A percentile compares a stretch with the other conserved stretches of the same genome.
These are phyloP conservation scores for Hymenopus coronatus DNA, from an alignment of 2,888 invertebrate species.

Conservation along the genomic window DNA sequence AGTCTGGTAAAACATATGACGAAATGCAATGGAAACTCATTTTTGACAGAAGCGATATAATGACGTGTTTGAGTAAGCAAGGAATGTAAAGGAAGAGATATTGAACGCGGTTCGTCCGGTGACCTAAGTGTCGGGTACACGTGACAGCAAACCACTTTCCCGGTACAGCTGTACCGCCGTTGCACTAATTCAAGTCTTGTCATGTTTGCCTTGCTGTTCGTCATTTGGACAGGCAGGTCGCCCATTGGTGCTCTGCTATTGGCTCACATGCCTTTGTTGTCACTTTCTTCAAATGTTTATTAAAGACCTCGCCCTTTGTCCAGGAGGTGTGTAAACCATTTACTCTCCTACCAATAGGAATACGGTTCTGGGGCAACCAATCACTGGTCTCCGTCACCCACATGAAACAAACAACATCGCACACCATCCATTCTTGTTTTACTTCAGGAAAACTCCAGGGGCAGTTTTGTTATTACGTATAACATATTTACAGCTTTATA, in stretches of 20 bases:
- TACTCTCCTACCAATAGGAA: not conserved
- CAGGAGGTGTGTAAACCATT: not conserved
- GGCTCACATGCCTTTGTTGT: not conserved
- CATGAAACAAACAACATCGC: not conserved
- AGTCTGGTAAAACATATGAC: too few relatives aligned
- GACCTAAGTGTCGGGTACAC: not conserved
- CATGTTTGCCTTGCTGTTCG: not conserved
- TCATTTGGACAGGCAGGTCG: not conserved
- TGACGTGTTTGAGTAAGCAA: too few relatives aligned
- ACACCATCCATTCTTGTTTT: not conserved
- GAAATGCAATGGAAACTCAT: too few relatives aligned
- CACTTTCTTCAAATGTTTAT: not conserved
- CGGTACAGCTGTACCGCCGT: not conserved
- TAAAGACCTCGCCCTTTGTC: not conserved
- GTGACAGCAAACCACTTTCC: not conserved
- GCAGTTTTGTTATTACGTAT: not conserved
- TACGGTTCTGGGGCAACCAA: not conserved
- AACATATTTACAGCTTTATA: not conserved
- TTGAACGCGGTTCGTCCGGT: not conserved
- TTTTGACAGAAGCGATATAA: too few relatives aligned
- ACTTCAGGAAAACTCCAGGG: not conserved
- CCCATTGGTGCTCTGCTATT: not conserved
- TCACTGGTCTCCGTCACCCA: not conserved
- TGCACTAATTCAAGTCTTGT: not conserved
- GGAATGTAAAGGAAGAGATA: too few relatives aligned